Conservation (phyloP, 2,888 invertebrate species). For the Patella ulyssiponensis region DNA sequence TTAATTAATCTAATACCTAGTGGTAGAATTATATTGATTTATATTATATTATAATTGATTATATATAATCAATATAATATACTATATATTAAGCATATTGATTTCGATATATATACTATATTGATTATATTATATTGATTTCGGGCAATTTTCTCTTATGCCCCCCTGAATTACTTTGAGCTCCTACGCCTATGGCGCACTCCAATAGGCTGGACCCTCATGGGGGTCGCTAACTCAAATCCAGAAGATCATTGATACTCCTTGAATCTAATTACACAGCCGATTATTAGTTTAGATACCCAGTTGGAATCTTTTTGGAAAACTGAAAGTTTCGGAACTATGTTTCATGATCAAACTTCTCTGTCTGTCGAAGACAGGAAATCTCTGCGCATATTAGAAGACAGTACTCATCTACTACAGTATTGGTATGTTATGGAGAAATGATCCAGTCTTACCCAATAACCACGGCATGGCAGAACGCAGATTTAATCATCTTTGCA, state of each 20-base stretch:
- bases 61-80: too few relatives aligned
- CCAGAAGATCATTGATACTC: background rate
- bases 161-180: too few relatives aligned
- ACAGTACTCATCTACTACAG: background rate
- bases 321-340: background rate
- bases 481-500: slow-evolving; percentile 3
- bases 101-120: too few relatives aligned
- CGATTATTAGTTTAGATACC: background rate
- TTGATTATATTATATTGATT: too few relatives aligned
- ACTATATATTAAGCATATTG: too few relatives aligned
- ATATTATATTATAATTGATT: too few relatives aligned
- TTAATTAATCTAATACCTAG: too few relatives aligned
- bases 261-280: background rate
- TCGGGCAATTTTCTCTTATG: too few relatives aligned
- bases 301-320: background rate
- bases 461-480: background rate
- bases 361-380: background rate
- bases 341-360: background rate
- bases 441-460: background rate
- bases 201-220: background rate
- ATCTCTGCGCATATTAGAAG: background rate
- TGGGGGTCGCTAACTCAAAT: background rate
- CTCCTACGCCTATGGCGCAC: too few relatives aligned
- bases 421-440: slow-evolving; percentile 1
- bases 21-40: too few relatives aligned